Conservation (phyloP, 1,140 invertebrate species). For the Pissodes strobi region DNA sequence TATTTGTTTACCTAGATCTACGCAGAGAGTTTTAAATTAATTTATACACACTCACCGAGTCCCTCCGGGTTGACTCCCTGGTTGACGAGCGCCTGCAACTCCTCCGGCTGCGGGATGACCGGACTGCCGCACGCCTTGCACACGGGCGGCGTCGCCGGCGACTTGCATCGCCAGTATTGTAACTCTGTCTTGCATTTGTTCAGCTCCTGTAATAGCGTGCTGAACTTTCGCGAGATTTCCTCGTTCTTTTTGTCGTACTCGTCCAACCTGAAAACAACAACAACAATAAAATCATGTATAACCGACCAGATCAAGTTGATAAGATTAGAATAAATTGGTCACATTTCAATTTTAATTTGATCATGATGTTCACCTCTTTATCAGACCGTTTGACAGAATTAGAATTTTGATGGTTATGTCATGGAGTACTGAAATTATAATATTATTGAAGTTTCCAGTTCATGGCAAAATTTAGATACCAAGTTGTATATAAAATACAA, state of each 20-base stretch:
- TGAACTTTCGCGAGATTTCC: conserved; percentile 84
- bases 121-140: conserved; percentile 65
- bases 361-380: neutral
- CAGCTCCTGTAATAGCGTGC: conserved; percentile 83
- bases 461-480: neutral
- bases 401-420: too few species aligned
- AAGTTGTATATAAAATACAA: neutral
- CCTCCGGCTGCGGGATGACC: conserved; percentile 61
- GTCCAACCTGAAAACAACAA: conserved; percentile 66
- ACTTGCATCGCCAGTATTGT: conserved; percentile 86
- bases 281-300: too few species aligned
- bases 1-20: too few species aligned
- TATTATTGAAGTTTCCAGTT: too few species aligned
- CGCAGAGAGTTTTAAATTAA: too few species aligned
- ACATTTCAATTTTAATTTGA: neutral
- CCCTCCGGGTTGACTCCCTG: conserved; percentile 65
- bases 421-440: too few species aligned
- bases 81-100: conserved; percentile 65
- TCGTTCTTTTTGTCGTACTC: conserved; percentile 90
- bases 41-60: conserved; percentile 42
- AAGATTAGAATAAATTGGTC: neutral
- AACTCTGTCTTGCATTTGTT: conserved; percentile 89
- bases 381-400: neutral
- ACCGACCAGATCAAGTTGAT: conserved; percentile 31
- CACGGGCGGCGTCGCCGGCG: conserved; percentile 69